Evolutionary conservation across 2,113 vertebrate species (phyloP), one percentile per base, ranked within the genome.

Genomic region (Phasianus colchicus): DNA sequence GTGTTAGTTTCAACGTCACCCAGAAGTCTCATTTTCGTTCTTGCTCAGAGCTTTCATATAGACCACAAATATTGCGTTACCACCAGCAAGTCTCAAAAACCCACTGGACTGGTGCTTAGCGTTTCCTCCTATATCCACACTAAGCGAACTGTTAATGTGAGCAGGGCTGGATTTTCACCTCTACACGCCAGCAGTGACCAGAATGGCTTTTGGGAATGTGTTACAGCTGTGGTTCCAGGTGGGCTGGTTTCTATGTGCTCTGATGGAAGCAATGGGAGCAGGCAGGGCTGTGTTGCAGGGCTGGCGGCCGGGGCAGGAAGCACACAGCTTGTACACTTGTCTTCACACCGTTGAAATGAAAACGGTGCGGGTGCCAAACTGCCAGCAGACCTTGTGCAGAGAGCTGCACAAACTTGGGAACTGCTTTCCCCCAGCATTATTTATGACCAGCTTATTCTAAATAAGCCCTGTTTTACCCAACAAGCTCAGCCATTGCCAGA

Each of bases 221-320:
- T 92, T 85, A 66, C 18, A 32, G 86, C 69, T 50, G 34, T 25
- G 69, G 65, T 92, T 95, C 92, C 82, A 55, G 72, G 79, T 77
- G 69, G 87, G 45, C 87, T 73, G 87, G 58, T 77, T 95, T 91
- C 84, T 69, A n/a, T n/a, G 92, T 5, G 16, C 95, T 94, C 93
- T 91, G 92, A 85, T 87, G 85, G 40, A 45, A 63, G 24, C 93
- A 91, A 89, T 91, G 55, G 87, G 83, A 94, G 43, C 86, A 94
- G 88, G 88, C 83, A 91, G 95, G 29, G 64, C 50, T 50, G 63
- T 52, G n/a, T 64, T 45, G 71, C 24, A 43, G 60, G 73, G 36
- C 43, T 1, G 1, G 2, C 2, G 8, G 70, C 74, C 74, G 83
- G 83, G 70, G 73, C 77, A 84, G 88, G 80, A 76, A 90, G 66